Percentiles rank a stretch among this genome's conserved stretches.
Conservation (phyloP, 2,888 invertebrate genomes). For the Hirtodrosophila alboralis region DNA sequence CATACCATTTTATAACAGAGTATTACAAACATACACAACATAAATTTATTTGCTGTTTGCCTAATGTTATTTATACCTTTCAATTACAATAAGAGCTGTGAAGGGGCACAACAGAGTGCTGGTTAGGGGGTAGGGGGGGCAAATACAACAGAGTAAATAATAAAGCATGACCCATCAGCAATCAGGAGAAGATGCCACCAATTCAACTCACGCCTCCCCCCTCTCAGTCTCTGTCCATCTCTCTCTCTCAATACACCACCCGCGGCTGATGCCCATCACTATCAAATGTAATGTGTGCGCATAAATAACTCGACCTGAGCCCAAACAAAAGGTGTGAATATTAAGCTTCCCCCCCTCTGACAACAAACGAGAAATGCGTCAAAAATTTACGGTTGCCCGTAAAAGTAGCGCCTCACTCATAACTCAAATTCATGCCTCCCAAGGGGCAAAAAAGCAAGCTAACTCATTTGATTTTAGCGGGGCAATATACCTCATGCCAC, state of each 20-base stretch:
- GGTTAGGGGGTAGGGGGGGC: too few relatives aligned
- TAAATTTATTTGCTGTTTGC: conserved; percentile 78
- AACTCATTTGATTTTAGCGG: conserved; percentile 72
- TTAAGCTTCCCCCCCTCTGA: conserved; percentile 41
- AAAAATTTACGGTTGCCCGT: conserved; percentile 74
- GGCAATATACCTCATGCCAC: conserved; percentile 3
- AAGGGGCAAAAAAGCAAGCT: conserved; percentile 49
- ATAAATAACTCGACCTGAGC: conserved; percentile 68
- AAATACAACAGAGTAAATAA: conserved; percentile 64
- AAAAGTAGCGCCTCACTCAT: conserved; percentile 71
- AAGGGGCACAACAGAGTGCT: too few relatives aligned
- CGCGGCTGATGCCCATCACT: conserved; percentile 49
- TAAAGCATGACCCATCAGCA: conserved; percentile 79
- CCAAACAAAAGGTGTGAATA: conserved; percentile 74
- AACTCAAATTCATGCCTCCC: conserved; percentile 79
- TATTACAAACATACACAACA: conserved; percentile 52
- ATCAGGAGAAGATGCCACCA: conserved; percentile 55
- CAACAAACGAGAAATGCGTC: conserved; percentile 17
- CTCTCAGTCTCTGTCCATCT: neutral
- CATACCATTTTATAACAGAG: too few relatives aligned
- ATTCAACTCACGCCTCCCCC: conserved; percentile 11
- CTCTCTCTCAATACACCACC: neutral
- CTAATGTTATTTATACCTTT: conserved; percentile 80
- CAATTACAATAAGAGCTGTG: conserved; percentile 70
- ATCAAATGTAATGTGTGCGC: conserved; percentile 71